A percentile compares a stretch with the other conserved stretches of the same genome.
These are phyloP conservation scores for Nemapogon koenigi DNA, from an alignment of 2,888 invertebrate species.

Conservation along the genomic window DNA sequence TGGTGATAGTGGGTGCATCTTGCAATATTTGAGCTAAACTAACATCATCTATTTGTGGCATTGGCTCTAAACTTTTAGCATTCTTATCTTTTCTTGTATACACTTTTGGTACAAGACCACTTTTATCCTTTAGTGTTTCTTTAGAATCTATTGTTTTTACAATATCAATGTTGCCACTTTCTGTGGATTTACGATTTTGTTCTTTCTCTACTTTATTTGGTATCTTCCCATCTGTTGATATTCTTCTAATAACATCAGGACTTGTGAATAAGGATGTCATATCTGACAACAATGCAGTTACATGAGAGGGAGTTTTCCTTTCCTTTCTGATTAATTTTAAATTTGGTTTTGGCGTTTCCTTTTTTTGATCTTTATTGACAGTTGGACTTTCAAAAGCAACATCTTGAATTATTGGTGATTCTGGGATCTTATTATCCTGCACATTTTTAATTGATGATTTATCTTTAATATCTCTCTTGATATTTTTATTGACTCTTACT, in stretches of 20 bases:
- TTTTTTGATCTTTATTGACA: slow-evolving; percentile 38
- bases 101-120: slow-evolving; percentile 23
- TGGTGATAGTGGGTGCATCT: slow-evolving; percentile 37
- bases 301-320: slow-evolving; percentile 67
- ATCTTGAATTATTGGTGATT: slow-evolving; percentile 28
- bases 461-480: slow-evolving; percentile 42
- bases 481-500: slow-evolving; percentile 32
- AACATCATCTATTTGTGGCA: slow-evolving; percentile 55
- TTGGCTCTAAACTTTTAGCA: slow-evolving; percentile 40
- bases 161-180: no score
- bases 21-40: slow-evolving; percentile 56
- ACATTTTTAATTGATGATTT: slow-evolving; percentile 36
- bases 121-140: not conserved
- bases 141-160: slow-evolving; percentile 20
- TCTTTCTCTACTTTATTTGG: slow-evolving; percentile 58
- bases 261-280: slow-evolving; percentile 79
- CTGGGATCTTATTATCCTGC: slow-evolving; percentile 3
- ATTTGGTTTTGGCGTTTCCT: slow-evolving; percentile 34
- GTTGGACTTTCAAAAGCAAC: no score
- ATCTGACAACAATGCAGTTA: slow-evolving; percentile 59
- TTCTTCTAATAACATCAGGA: slow-evolving; percentile 78
- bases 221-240: slow-evolving; percentile 58
- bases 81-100: slow-evolving; percentile 33
- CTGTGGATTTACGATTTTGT: slow-evolving; percentile 24
- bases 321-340: slow-evolving; percentile 48